Conservation (phyloP, 2,113 vertebrate species). For the Otocyon megalotis region DNA sequence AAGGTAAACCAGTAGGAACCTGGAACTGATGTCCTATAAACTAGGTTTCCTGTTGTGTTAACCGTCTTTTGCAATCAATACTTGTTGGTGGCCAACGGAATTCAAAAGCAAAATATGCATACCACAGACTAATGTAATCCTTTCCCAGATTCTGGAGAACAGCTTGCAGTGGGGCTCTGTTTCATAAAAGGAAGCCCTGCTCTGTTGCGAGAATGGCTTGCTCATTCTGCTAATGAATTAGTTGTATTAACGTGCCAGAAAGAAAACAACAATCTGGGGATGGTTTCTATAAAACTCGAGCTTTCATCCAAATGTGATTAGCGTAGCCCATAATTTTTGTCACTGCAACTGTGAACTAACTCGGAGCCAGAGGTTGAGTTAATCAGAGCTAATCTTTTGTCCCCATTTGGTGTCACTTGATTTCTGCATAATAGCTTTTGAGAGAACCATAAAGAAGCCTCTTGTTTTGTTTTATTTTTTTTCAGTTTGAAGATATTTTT, state of each 20-base stretch:
- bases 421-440: slow-evolving; percentile 39
- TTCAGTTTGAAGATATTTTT: neutral
- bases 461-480: neutral
- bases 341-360: slow-evolving; percentile 54
- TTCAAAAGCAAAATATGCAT: slow-evolving; percentile 50
- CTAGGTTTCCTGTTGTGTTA: neutral
- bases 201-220: slow-evolving; percentile 45
- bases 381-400: slow-evolving; percentile 49
- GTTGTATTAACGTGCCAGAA: slow-evolving; percentile 59
- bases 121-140: neutral
- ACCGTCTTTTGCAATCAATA: neutral
- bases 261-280: slow-evolving; percentile 64
- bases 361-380: slow-evolving; percentile 2
- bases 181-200: slow-evolving; percentile 61
- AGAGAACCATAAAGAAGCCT: slow-evolving; percentile 18
- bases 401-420: neutral
- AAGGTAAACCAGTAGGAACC: neutral
- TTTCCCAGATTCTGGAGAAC: slow-evolving; percentile 23
- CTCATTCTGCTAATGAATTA: slow-evolving; percentile 74
- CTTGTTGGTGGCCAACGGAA: neutral
- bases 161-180: slow-evolving; percentile 42
- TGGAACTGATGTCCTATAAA: neutral
- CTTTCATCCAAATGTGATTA: slow-evolving; percentile 63
- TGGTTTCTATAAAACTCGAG: slow-evolving; percentile 60
- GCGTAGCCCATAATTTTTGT: slow-evolving; percentile 33